Conservation (phyloP, 2,113 vertebrate species). For the Lepisosteus oculatus region DNA sequence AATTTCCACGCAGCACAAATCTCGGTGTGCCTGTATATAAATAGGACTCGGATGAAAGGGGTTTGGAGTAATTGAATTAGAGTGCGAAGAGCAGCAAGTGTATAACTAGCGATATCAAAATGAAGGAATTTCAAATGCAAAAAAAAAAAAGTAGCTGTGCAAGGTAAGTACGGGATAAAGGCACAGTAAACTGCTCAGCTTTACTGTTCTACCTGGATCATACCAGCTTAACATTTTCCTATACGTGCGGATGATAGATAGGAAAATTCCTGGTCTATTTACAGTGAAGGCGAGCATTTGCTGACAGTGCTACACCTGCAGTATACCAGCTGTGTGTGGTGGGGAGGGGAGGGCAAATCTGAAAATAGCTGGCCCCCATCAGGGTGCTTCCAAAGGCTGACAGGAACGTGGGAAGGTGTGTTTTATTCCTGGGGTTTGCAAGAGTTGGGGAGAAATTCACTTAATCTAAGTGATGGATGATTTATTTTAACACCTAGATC, state of each 20-base stretch:
- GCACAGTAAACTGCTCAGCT: too few species aligned
- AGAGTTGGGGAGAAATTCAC: constrained; percentile 33
- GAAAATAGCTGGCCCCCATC: too few species aligned
- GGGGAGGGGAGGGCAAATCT: not conserved
- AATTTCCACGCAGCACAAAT: too few species aligned
- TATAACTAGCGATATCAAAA: too few species aligned
- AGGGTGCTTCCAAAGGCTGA: not conserved
- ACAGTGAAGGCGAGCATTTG: not conserved
- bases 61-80: too few species aligned
- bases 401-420: not conserved
- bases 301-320: constrained; percentile 34
- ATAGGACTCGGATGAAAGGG: too few species aligned
- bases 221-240: too few species aligned
- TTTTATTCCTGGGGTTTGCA: constrained; percentile 27
- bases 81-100: too few species aligned
- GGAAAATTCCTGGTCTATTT: too few species aligned
- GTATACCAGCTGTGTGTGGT: not conserved
- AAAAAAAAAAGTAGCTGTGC: not conserved
- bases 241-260: too few species aligned
- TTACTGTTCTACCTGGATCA: too few species aligned
- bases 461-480: constrained; percentile 54
- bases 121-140: not conserved
- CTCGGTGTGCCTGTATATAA: too few species aligned
- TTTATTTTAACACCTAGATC: constrained; percentile 49
- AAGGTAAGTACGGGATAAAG: not conserved